Evolutionary conservation across 2,797 vertebrate species (phyloP).

Genomic region (Cryptoblepharus egeriae): DNA sequence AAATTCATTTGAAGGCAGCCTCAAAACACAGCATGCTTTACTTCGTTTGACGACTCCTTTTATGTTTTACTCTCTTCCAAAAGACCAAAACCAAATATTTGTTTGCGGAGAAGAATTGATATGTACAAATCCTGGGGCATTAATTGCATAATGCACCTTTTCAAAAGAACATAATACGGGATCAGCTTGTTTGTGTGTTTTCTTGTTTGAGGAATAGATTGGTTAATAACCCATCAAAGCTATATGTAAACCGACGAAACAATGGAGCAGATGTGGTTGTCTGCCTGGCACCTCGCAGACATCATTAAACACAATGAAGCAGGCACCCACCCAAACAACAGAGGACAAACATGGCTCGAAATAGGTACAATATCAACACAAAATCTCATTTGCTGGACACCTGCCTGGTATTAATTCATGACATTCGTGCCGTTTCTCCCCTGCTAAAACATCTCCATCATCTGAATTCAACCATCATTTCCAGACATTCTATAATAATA

Average conservation of each 20-base stretch:
- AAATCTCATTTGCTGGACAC: conserved; percentile 70
- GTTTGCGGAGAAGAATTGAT: conserved; percentile 68
- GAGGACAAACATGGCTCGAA: conserved; percentile 72
- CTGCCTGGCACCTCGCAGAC: conserved; percentile 81
- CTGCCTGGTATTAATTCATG: conserved; percentile 63
- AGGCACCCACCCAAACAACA: conserved; percentile 74
- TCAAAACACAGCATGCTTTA: neutral
- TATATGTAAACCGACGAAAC: conserved; percentile 82
- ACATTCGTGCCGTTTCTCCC: conserved; percentile 53
- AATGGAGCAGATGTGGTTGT: conserved; percentile 85
- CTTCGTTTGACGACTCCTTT: too few relatives aligned
- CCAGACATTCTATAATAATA: conserved; percentile 18
- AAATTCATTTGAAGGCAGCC: conserved; percentile 22
- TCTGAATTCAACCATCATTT: conserved; percentile 15
- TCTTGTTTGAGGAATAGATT: conserved; percentile 80
- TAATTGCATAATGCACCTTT: conserved; percentile 79
- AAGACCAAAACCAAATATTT: conserved; percentile 46
- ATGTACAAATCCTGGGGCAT: conserved; percentile 61
- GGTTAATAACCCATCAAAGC: conserved; percentile 85
- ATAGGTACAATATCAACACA: conserved; percentile 62
- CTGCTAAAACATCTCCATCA: conserved; percentile 31
- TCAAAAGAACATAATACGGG: conserved; percentile 73
- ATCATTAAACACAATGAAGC: conserved; percentile 82
- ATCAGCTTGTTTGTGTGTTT: conserved; percentile 77
- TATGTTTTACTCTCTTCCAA: neutral